Evolutionary conservation across 2,797 vertebrate genomes (phyloP), one percentile per base, ranked within the genome.

Genomic region (Malurus leucopterus): DNA sequence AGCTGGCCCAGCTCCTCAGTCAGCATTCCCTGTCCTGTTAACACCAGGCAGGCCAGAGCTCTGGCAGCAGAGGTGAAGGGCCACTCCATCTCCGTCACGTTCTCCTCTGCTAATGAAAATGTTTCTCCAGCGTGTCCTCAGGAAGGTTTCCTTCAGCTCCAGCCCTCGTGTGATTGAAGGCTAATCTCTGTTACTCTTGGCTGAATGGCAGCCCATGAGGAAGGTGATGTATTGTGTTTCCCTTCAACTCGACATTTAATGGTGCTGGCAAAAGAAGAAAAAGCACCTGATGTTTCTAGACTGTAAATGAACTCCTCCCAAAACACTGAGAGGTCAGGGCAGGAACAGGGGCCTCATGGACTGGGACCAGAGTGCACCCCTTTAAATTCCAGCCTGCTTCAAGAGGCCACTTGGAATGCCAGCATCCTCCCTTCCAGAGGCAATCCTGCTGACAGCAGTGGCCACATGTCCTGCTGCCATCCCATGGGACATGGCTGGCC

Each of bases 61-160:
- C 90, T 51, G 4, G 77, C 86, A 73, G 74, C 9, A 0, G 9
- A 58, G 90, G 88, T 58, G 89, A 89, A 62, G 76, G 80, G 64
- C 36, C 59, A 40, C 69, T 95, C 84, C 87, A 90, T 94, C 94
- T 93, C 72, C 57, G n/a, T 91, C 92, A 94, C 44, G 5, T 76
- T 82, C 84, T 70, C 84, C 82, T 84, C 84, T 4, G 21, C 88
- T 93, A 93, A 95, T 90, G 91, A 89, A 94, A 94, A 93, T 84
- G 90, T 95, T 96, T 93, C 89, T 88, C 51, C 79, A 84, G 55
- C 11, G 0, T 82, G 86, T 95, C 90, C 90, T 94, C 68, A 0
- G 84, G 86, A 93, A 94, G 44, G 46, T 41, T 94, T 75, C 70
- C 90, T 84, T 74, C 80, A 72, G 75, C 85, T 55, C 55, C 43